A percentile compares a stretch with the other conserved stretches of the same genome.
Evolutionary conservation across 2,888 invertebrate genomes (phyloP).

Genomic region (Phrixothrix hirtus): DNA sequence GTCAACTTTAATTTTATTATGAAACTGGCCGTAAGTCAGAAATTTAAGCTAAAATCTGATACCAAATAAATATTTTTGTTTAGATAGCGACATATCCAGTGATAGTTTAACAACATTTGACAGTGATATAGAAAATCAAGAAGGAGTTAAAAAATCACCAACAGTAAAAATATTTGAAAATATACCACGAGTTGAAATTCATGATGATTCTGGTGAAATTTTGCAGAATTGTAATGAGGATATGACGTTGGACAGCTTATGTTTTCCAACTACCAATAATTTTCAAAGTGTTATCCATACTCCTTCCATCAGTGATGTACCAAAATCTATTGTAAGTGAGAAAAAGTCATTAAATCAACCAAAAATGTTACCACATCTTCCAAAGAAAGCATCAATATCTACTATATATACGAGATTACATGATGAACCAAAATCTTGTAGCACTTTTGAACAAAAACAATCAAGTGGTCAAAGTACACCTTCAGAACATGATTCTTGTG

Average conservation of each 20-base stretch:
- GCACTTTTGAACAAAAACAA: slow-evolving; percentile 42
- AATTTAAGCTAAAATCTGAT: no score
- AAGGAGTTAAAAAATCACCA: slow-evolving; percentile 41
- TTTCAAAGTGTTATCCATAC: slow-evolving; percentile 24
- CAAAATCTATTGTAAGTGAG: slow-evolving; percentile 51
- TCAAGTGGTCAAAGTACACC: slow-evolving; percentile 62
- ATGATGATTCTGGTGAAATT: slow-evolving; percentile 48
- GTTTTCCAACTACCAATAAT: slow-evolving; percentile 17
- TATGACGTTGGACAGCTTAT: slow-evolving; percentile 41
- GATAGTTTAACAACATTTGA: slow-evolving; percentile 65
- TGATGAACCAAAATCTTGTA: no score
- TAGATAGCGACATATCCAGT: slow-evolving; percentile 60
- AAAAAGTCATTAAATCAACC: slow-evolving; percentile 55
- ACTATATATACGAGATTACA: no score
- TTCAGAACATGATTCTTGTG: slow-evolving; percentile 63
- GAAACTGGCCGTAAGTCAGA: no score
- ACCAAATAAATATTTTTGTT: slow-evolving; percentile 5
- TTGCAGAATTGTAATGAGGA: slow-evolving; percentile 33
- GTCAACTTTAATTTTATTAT: no score
- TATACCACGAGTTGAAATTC: slow-evolving; percentile 70
- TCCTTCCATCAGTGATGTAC: slow-evolving; percentile 35
- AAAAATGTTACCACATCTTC: slow-evolving; percentile 49
- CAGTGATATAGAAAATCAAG: slow-evolving; percentile 43
- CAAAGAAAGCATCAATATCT: slow-evolving; percentile 40
- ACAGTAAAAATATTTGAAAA: slow-evolving; percentile 34